Base-by-base conservation (phyloP, 2,888 invertebrate genomes). In the Antheraea assamensis region DNA sequence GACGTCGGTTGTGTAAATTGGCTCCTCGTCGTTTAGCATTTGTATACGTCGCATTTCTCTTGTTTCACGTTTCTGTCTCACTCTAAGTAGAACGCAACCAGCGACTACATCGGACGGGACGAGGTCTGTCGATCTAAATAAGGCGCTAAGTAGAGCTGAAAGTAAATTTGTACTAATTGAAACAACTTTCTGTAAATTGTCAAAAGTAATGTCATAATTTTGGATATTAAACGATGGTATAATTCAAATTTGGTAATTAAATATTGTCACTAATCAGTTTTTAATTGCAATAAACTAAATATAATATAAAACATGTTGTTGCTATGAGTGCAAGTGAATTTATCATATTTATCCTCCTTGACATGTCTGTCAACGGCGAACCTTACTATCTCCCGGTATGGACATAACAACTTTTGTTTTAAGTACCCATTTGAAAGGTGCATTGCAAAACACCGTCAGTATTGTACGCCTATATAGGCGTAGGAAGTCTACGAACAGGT, bases 91-190 rank as follows among this genome's bases (percentile, higher is more conserved):
- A 31, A 98, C 96, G 82, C 98, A 96, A 19, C 98, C 98, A 19
- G 98, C 98, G 74, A 98, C 96, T 24, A 98, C 96, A 88, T 98
- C 99, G 0, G 98, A 97, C 0, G 98, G 97, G 0, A 98, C 98
- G 64, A 98, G 92, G 90, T 98, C 98, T 13, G 97, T 96, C 78
- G 97, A 97, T 82, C 98, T 95, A 89, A 98, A 98, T 76, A 98
- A 94, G 3, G 97, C 96, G 83, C 97, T 97, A 76, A 98, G 95
- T 15, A 98, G 91, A 78, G 96, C 96, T 95, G 95, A 71, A 87
- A 95, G 47, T 49, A 24, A 17, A 35, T 70, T 58, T 58, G 17
- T 64, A 64, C 17, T 15, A 64, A 64, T 64, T 17, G 30, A 30
- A 30, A 3, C 61, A 24, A 13, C 24, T 55, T 55, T 5, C 19